Percentiles rank a stretch among this genome's conserved stretches.
These are phyloP conservation scores for Tipula lateralis DNA, from an alignment of 2,888 invertebrate species.

Conservation along the genomic window DNA sequence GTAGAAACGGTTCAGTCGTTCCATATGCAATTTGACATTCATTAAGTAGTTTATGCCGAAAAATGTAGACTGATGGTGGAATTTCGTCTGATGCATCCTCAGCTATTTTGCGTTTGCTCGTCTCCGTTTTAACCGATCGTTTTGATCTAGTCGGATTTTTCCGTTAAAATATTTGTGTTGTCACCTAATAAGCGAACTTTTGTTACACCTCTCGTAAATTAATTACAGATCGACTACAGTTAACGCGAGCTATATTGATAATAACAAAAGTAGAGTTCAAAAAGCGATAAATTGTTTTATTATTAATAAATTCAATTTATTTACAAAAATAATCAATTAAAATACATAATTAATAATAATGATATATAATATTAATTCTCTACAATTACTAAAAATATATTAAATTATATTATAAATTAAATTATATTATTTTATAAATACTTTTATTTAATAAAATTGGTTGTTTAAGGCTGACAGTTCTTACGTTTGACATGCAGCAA, in stretches of 20 bases:
- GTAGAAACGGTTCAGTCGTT: no score
- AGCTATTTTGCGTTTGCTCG: no score
- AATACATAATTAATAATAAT: background rate
- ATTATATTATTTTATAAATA: background rate
- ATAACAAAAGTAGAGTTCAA: background rate
- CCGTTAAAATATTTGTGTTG: no score
- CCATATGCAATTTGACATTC: no score
- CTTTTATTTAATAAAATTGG: background rate
- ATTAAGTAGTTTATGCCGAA: no score
- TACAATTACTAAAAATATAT: background rate
- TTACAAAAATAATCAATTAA: background rate
- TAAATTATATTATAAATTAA: slow-evolving; percentile 15
- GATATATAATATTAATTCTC: background rate
- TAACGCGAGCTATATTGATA: background rate
- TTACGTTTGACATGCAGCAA: background rate
- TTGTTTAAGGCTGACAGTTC: background rate
- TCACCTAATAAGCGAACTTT: no score
- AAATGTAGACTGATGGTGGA: no score
- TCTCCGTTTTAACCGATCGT: no score
- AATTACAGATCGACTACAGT: background rate
- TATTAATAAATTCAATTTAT: background rate
- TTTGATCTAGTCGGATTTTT: no score
- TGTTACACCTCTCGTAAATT: no score
- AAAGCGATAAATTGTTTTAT: background rate
- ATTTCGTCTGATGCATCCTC: no score